Conservation (phyloP, 2,888 invertebrate species). For the Zootermopsis nevadensis region DNA sequence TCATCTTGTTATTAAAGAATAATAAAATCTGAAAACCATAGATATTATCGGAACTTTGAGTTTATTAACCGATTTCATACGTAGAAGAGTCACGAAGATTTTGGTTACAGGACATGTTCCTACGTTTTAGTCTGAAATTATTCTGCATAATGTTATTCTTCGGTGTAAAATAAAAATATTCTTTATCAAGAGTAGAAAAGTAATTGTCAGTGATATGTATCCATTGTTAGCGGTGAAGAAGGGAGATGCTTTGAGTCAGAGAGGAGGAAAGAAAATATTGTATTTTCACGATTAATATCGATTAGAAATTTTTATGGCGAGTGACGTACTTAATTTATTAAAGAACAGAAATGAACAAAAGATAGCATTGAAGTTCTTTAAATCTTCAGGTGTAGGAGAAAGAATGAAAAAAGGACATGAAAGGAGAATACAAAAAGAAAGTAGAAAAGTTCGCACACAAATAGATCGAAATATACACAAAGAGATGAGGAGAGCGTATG, state of each 20-base stretch:
- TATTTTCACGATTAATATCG: background rate
- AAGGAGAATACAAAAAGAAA: background rate
- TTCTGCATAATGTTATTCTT: background rate
- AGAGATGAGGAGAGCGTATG: background rate
- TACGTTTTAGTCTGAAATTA: too few relatives aligned
- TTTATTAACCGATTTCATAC: too few relatives aligned
- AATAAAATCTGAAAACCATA: too few relatives aligned
- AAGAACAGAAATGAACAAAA: background rate
- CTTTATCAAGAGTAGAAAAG: background rate
- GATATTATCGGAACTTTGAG: too few relatives aligned
- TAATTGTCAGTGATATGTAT: background rate
- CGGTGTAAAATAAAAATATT: background rate
- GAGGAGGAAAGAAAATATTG: background rate
- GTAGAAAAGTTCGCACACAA: background rate
- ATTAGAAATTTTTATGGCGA: background rate
- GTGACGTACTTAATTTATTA: slow-evolving; percentile 2
- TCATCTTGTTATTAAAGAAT: too few relatives aligned
- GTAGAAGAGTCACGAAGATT: too few relatives aligned
- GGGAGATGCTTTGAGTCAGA: background rate
- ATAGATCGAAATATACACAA: slow-evolving; percentile 13
- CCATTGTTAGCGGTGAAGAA: background rate
- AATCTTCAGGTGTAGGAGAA: background rate
- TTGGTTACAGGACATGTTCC: too few relatives aligned
- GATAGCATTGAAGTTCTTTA: background rate
- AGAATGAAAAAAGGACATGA: background rate